These are phyloP conservation scores for Cheirogaleus medius DNA, from an alignment of 2,113 vertebrate species.

Conservation along the genomic window DNA sequence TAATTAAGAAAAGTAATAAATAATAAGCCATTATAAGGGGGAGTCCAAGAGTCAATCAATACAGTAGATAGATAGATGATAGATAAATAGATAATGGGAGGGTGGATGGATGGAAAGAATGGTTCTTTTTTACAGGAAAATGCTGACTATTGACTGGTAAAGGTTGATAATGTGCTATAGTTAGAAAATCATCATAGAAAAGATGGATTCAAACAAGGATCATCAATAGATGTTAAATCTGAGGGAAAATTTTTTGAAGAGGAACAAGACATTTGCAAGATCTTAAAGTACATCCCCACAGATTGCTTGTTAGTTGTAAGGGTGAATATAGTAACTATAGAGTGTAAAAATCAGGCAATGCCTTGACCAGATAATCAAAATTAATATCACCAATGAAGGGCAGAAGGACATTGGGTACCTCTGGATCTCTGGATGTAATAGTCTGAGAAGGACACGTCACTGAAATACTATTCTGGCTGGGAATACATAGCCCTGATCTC, in stretches of 20 bases:
- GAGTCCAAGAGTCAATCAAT: not conserved
- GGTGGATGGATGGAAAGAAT: not conserved
- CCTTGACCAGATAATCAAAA: not conserved
- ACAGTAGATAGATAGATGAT: not conserved
- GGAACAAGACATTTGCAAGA: not conserved
- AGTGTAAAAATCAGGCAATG: not conserved
- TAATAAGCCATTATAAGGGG: not conserved
- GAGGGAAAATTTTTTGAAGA: not conserved
- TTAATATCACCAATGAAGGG: not conserved
- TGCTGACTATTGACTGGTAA: not conserved
- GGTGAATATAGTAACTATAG: not conserved
- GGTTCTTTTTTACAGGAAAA: not conserved
- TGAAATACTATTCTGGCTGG: not conserved
- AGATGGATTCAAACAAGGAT: not conserved
- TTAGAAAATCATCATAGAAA: not conserved
- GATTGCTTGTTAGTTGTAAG: not conserved
- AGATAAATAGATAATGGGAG: not conserved
- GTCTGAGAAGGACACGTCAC: not conserved
- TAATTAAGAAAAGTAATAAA: slow-evolving; percentile 5
- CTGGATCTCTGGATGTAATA: not conserved
- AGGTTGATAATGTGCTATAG: not conserved
- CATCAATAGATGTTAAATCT: not conserved
- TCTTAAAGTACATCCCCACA: not conserved
- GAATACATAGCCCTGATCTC: not conserved
- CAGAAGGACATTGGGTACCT: not conserved